phyloP scores from a whole-genome alignment of 2,113 vertebrate species.

The Macaca fascicularis region T2T-MFA8v1.1 NC_088380.1:77775001-77775500 shows the following conservation, averaged over 20 bases:
- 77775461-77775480: not conserved
- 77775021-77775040: not conserved
- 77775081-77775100: not conserved
- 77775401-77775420: not conserved
- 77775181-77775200: not conserved
- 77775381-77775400: not conserved
- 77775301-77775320: not conserved
- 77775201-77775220: not conserved
- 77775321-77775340: too few species aligned
- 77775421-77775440: not conserved
- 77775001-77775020: not conserved
- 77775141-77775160: not conserved
- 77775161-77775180: not conserved
- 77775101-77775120: not conserved
- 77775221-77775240: not conserved
- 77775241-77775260: not conserved
- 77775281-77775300: not conserved
- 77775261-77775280: not conserved
- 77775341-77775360: not conserved
- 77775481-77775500: not conserved
- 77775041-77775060: not conserved
- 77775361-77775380: not conserved
- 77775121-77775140: not conserved
- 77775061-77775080: not conserved
- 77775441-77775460: not conserved